A percentile compares a stretch with the other conserved stretches of the same genome.
Conservation (phyloP, 1,140 invertebrate genomes). For the Drosophila lacteicornis region DNA sequence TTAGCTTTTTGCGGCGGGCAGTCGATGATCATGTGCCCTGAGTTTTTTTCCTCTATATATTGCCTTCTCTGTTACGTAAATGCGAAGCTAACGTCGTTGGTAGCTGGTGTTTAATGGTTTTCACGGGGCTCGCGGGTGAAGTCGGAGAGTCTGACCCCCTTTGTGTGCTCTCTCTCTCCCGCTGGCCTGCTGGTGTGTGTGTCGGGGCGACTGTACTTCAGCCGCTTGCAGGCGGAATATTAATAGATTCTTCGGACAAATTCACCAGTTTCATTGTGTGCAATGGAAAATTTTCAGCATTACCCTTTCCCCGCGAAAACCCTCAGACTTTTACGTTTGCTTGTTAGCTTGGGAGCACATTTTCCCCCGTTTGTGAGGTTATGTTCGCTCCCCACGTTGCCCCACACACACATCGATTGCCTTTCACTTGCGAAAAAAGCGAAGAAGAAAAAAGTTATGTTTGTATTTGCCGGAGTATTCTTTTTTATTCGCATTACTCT, state of each 20-base stretch:
- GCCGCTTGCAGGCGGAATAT: constrained; percentile 52
- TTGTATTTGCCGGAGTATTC: constrained; percentile 66
- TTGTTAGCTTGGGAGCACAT: constrained; percentile 58
- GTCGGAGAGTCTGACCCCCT: constrained; percentile 71
- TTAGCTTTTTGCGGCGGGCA: constrained; percentile 21
- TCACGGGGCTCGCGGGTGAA: constrained; percentile 43
- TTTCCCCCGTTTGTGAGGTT: constrained; percentile 70
- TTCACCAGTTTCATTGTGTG: constrained; percentile 32
- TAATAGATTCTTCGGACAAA: constrained; percentile 62
- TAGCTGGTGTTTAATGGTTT: constrained; percentile 44
- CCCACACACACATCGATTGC: constrained; percentile 32
- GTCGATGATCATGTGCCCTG: constrained; percentile 69
- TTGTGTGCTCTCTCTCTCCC: constrained; percentile 56
- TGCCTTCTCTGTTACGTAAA: constrained; percentile 79
- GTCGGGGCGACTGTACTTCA: constrained; percentile 78
- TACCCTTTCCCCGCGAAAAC: background rate
- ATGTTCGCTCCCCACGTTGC: constrained; percentile 60
- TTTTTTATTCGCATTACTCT: constrained; percentile 74
- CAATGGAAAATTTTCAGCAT: constrained; percentile 36
- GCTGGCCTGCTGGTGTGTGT: constrained; percentile 53
- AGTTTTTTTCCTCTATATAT: constrained; percentile 45
- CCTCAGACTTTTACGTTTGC: constrained; percentile 9
- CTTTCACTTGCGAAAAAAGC: constrained; percentile 72
- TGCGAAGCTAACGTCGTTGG: constrained; percentile 75
- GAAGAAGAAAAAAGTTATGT: constrained; percentile 50